Evolutionary conservation across 1,140 invertebrate species (phyloP).

Genomic region (Melipona quadrifasciata): DNA sequence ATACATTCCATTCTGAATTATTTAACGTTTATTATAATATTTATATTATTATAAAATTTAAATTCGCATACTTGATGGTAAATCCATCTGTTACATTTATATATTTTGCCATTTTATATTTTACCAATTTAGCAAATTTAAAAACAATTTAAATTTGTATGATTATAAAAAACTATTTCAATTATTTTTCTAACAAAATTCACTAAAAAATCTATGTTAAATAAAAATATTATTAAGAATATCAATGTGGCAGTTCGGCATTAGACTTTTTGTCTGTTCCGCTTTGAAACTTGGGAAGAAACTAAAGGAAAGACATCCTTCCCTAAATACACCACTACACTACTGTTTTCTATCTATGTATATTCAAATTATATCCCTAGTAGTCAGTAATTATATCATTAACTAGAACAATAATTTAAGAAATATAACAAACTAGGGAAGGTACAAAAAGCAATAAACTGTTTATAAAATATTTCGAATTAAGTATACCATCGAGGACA

Average conservation of each 20-base stretch:
- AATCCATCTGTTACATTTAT: conserved; percentile 17
- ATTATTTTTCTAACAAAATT: not conserved
- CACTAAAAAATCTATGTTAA: not conserved
- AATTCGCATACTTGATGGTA: conserved; percentile 24
- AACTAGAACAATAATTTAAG: no score
- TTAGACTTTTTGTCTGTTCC: not conserved
- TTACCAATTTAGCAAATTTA: no score
- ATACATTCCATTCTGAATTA: not conserved
- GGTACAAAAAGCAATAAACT: no score
- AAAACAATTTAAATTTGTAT: not conserved
- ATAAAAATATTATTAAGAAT: not conserved
- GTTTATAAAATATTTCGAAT: no score
- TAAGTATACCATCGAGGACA: no score
- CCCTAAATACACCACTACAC: not conserved
- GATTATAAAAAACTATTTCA: not conserved
- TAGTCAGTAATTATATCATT: no score
- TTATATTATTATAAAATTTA: not conserved
- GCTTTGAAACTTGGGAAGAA: no score
- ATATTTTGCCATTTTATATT: conserved; percentile 43
- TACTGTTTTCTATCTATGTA: not conserved
- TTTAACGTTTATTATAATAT: not conserved
- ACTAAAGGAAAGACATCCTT: not conserved
- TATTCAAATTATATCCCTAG: not conserved
- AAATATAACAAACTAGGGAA: no score
- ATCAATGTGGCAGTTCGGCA: not conserved